These are phyloP conservation scores for Stenoptilia bipunctidactyla DNA, from an alignment of 2,888 invertebrate species.

Conservation along the genomic window DNA sequence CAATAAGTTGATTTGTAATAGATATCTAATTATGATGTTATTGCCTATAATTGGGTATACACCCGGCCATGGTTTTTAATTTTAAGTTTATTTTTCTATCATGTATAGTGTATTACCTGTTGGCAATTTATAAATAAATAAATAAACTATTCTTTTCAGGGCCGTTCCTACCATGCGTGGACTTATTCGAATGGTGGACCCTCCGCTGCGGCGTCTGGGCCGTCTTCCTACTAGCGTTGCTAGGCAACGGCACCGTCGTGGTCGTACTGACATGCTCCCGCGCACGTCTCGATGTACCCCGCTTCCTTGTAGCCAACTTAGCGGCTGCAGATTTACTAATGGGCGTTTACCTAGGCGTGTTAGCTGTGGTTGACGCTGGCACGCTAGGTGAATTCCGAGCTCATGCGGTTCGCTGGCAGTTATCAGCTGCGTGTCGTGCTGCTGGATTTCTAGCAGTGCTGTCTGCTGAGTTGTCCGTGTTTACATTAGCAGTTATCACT, in stretches of 20 bases:
- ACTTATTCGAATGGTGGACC: conserved; percentile 98
- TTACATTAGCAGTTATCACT: conserved; percentile 95
- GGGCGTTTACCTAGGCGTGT: conserved; percentile 88
- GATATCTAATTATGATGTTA: too few relatives aligned
- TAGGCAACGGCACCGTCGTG: conserved; percentile 96
- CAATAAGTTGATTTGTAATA: too few relatives aligned
- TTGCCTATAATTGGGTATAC: too few relatives aligned
- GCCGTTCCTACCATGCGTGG: conserved; percentile 95
- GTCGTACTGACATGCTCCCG: conserved; percentile 92
- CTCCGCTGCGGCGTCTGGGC: conserved; percentile 97
- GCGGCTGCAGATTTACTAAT: conserved; percentile 98
- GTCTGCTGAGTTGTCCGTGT: conserved; percentile 94
- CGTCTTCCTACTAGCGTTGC: conserved; percentile 93
- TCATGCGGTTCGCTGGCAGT: conserved; percentile 98
- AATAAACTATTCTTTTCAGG: conserved; percentile 66
- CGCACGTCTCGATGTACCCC: conserved; percentile 95
- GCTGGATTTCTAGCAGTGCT: conserved; percentile 96
- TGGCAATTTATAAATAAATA: too few relatives aligned
- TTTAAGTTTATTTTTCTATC: too few relatives aligned
- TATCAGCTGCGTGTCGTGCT: conserved; percentile 91
- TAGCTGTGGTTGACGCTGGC: conserved; percentile 96
- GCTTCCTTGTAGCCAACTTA: conserved; percentile 96
- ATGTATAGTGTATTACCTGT: too few relatives aligned
- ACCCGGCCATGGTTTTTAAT: too few relatives aligned
- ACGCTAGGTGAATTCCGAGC: conserved; percentile 96